Evolutionary conservation across 2,888 invertebrate genomes (phyloP), one percentile per base, ranked within the genome.

Genomic region (Erpobdella octoculata): DNA sequence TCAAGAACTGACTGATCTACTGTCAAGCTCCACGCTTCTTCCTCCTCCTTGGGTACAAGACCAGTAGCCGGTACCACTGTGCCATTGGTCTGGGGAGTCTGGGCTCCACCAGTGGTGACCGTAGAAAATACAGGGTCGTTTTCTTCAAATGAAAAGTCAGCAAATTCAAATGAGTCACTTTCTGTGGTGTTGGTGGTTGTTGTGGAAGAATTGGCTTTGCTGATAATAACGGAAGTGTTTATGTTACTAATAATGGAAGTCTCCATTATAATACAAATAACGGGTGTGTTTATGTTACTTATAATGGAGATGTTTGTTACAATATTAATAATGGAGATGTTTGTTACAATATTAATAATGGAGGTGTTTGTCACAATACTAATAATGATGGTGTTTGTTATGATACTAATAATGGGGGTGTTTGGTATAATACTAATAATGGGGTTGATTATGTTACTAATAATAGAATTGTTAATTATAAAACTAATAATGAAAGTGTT

Each of bases 1-100:
- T 85, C 86, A 65, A 85, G 78, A 35, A 84, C 78, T 85, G 62
- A 92, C 78, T 91, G 91, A 28, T 92, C 91, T 66, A 92, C 91
- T 28, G 91, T 89, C 0, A 91, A 90, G 21, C 91, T 91, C 95
- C 95, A 96, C 0, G 92, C 92, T 80, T 95, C 95, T 82, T 94
- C 92, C 4, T 91, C 89, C 65, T 92, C 92, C 62, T 93, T 86
- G 80, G 91, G 90, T 25, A 77, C 36, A 12, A 70, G 12, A 12
- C 25, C 46, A 46, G 35, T 33, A 0, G 68, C 25, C 41, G 53
- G 6, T 25, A 21, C 53, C 28, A 28, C 28, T 28, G 53, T 53
- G 53, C 53, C 28, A n/a, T 5, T 1, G 2, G 46, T 53, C 21
- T 28, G 21, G 21, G 53, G 21, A n/a, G 53, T 53, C 21, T 1